Evolutionary conservation across 2,888 invertebrate genomes (phyloP), one percentile per base, ranked within the genome.

Genomic region (Microctonus hyperodae): DNA sequence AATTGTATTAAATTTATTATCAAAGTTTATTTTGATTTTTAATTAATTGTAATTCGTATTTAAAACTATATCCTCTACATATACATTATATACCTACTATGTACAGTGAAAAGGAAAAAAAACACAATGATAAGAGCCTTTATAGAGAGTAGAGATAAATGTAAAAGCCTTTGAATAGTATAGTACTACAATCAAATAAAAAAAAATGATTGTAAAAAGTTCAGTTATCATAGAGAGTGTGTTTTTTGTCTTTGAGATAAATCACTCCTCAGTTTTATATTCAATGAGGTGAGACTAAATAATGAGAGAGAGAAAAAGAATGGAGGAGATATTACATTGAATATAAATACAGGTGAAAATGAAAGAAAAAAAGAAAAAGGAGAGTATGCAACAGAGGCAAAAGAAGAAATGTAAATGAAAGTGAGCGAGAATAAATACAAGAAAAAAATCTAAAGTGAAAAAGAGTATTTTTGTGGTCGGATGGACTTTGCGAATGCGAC

Each of bases 381-480:
- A 59, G 51, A 44, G 51, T 44, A 35, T 48, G 56, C 16, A 40
- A 10, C 10, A 40, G 56, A 35, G 65, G 61, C 22, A 58, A 50
- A 23, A 37, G 37, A 25, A 40, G 28, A 13, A 40, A 37, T n/a
- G 37, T 37, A n/a, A 37, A 37, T 37, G 37, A 37, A 13, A n/a
- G n/a, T n/a, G 28, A 37, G 31, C 20, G 55, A 66, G 31, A 60
- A 40, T 0, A 25, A 57, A 22, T 33, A 37, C 37, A 59, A 48
- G 51, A 60, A 61, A 31, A 13, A 20, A 60, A 58, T 28, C 31
- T 51, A 10, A 56, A 40, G 35, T 25, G 35, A 10, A 48, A 64
- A 61, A 64, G 40, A 61, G 55, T 25, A 48, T 66, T 48, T 55
- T 40, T 50, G 57, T 23, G 58, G 66, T 57, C 50, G 40, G 22